Evolutionary conservation across 1,140 invertebrate genomes (phyloP).

Genomic region (Drosophila punjabiensis): DNA sequence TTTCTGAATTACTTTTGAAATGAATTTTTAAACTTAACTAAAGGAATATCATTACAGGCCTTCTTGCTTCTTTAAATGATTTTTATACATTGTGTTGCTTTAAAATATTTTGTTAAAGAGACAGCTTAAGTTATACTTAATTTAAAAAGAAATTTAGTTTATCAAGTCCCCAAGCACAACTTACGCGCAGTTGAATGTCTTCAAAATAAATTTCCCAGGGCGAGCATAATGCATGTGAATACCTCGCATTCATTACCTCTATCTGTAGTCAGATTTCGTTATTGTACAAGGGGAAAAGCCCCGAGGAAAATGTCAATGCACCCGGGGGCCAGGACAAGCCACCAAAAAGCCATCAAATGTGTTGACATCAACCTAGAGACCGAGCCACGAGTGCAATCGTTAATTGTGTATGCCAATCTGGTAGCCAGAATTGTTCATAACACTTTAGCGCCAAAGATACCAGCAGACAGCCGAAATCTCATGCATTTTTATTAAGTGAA

Average conservation of each 20-base stretch:
- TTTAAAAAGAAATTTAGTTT: background rate
- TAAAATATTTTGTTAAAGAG: background rate
- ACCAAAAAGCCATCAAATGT: constrained; percentile 27
- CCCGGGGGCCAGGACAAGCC: constrained; percentile 25
- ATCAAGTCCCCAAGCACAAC: constrained; percentile 21
- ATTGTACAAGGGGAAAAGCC: constrained; percentile 6
- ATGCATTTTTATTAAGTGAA: constrained; percentile 63
- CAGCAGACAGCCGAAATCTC: constrained; percentile 44
- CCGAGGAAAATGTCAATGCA: constrained; percentile 66
- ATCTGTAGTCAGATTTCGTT: constrained; percentile 60
- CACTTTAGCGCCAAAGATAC: constrained; percentile 58
- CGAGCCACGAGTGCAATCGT: constrained; percentile 62
- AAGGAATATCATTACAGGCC: no score
- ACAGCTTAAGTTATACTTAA: background rate
- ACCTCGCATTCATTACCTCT: constrained; percentile 38
- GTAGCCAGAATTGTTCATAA: constrained; percentile 72
- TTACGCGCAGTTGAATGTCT: constrained; percentile 18
- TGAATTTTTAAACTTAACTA: no score
- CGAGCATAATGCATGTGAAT: constrained; percentile 45
- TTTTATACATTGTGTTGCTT: background rate
- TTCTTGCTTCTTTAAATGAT: background rate
- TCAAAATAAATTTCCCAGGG: constrained; percentile 45
- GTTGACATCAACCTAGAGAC: constrained; percentile 51
- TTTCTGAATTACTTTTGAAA: no score
- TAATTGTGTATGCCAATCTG: constrained; percentile 78